Percentiles rank a stretch among this genome's conserved stretches.
These are phyloP conservation scores for Drosophila monieri DNA, from an alignment of 2,888 invertebrate species.

Conservation along the genomic window DNA sequence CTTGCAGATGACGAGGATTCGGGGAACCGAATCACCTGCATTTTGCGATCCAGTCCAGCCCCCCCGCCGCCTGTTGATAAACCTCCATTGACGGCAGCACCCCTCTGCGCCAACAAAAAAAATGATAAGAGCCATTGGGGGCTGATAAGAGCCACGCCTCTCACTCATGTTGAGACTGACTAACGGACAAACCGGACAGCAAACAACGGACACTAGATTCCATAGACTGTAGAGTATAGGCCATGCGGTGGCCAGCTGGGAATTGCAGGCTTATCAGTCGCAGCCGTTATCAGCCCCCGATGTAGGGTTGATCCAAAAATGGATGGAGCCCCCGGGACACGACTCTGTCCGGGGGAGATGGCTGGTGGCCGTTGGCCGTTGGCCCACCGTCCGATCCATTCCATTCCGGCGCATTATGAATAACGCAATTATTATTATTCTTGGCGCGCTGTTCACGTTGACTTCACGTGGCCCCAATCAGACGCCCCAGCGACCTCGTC, in stretches of 20 bases:
- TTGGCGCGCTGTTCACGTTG: conserved; percentile 65
- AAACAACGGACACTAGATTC: conserved; percentile 6
- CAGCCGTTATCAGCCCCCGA: conserved; percentile 24
- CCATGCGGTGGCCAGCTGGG: conserved; percentile 44
- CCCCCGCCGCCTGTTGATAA: conserved; percentile 28
- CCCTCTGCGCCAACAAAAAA: not conserved
- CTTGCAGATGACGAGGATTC: conserved; percentile 29
- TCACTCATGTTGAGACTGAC: conserved; percentile 43
- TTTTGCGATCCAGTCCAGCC: conserved; percentile 27
- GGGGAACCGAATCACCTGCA: conserved; percentile 33
- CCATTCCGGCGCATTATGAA: conserved; percentile 35
- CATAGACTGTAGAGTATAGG: not conserved
- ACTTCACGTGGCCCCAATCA: conserved; percentile 68
- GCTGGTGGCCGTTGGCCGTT: too few relatives aligned
- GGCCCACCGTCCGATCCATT: not conserved
- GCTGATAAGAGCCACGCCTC: conserved; percentile 43
- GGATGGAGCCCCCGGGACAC: not conserved
- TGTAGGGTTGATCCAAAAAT: conserved; percentile 43
- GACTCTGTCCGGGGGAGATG: conserved; percentile 37
- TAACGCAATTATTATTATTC: conserved; percentile 31
- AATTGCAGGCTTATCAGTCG: conserved; percentile 31
- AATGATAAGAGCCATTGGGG: conserved; percentile 16
- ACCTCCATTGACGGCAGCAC: conserved; percentile 36
- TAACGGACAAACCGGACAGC: conserved; percentile 9
- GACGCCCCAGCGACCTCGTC: conserved; percentile 56